A percentile compares a stretch with the other conserved stretches of the same genome.
Evolutionary conservation across 1,140 invertebrate species (phyloP).

Genomic region (Lasioglossum albipes): DNA sequence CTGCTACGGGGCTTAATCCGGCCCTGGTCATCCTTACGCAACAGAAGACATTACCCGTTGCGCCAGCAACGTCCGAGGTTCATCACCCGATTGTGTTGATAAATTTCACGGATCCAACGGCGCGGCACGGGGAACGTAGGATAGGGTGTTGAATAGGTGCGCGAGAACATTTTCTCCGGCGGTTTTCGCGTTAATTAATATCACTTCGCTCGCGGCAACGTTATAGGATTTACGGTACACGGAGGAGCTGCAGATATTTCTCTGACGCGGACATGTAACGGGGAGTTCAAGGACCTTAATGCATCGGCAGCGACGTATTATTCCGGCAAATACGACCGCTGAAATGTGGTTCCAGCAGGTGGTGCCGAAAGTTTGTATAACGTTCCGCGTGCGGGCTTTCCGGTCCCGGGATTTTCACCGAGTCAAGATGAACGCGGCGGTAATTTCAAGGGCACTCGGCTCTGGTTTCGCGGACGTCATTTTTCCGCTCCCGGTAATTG

Average conservation of each 20-base stretch:
- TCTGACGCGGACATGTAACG: conserved; percentile 33
- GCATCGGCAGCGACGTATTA: conserved; percentile 16
- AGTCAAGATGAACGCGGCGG: conserved; percentile 22
- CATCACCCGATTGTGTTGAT: background rate
- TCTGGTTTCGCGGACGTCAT: background rate
- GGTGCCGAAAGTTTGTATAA: conserved; percentile 33
- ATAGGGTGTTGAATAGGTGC: conserved; percentile 11
- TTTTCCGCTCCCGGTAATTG: background rate
- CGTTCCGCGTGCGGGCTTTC: background rate
- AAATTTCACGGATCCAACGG: conserved; percentile 1
- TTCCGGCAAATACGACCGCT: background rate
- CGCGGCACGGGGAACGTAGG: background rate
- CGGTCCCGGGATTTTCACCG: conserved; percentile 26
- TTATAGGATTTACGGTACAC: conserved; percentile 49
- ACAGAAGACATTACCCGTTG: too few species aligned
- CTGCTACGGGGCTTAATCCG: too few species aligned
- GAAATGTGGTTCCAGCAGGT: conserved; percentile 24
- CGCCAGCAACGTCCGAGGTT: background rate
- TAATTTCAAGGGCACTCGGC: conserved; percentile 34
- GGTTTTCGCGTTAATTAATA: conserved; percentile 64
- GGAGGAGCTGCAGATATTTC: conserved; percentile 46
- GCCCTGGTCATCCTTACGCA: too few species aligned
- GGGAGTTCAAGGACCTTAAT: conserved; percentile 19
- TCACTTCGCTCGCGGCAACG: conserved; percentile 50
- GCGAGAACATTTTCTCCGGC: conserved; percentile 25